These are phyloP conservation scores for Orthochromis indermauri DNA, from an alignment of 2,113 vertebrate species.

Conservation along the genomic window DNA sequence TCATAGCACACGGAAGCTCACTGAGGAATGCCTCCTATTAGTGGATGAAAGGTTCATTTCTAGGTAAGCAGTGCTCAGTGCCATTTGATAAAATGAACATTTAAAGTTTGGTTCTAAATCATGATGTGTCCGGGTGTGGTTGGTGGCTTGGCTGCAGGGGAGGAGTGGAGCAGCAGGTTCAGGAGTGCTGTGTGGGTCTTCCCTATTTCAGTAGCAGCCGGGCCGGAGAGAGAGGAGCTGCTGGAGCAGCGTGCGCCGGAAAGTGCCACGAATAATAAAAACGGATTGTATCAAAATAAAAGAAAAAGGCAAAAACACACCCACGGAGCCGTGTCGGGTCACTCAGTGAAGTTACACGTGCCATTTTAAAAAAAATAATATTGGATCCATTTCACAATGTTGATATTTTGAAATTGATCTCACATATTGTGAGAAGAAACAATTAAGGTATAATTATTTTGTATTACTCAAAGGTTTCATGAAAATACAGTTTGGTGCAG, in stretches of 20 bases:
- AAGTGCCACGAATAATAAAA: fast-evolving
- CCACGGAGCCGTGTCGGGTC: fast-evolving
- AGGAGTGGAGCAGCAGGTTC: neutral
- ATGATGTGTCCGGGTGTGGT: neutral
- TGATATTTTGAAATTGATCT: neutral
- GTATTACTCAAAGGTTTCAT: neutral
- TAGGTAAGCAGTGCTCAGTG: neutral
- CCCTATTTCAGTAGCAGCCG: neutral
- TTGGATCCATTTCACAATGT: neutral
- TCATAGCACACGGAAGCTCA: neutral
- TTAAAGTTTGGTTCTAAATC: neutral
- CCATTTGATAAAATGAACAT: neutral
- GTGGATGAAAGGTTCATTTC: neutral
- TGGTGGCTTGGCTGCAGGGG: neutral
- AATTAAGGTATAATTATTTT: neutral
- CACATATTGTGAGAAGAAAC: neutral
- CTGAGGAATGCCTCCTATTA: fast-evolving
- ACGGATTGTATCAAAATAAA: neutral
- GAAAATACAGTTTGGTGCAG: neutral
- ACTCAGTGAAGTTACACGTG: neutral
- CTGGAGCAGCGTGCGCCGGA: neutral
- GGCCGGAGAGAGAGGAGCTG: neutral
- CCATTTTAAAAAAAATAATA: fast-evolving
- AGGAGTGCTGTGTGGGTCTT: fast-evolving
- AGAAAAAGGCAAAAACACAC: neutral